phyloP scores from a whole-genome alignment of 2,113 vertebrate genomes.

The Pelvicachromis taeniatus region DNA sequence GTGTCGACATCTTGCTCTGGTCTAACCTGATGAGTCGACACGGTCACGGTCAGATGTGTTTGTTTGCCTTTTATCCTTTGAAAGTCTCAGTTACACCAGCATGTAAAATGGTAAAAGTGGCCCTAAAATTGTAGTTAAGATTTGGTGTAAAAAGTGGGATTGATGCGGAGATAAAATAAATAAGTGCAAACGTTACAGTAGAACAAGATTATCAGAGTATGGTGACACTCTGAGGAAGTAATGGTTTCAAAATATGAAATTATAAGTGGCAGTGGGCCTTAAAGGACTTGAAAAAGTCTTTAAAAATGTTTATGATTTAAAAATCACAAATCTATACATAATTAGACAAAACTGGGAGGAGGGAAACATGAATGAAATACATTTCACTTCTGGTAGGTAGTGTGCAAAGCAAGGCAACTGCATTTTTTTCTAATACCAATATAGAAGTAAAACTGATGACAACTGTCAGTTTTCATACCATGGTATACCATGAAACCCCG shows the following conservation, averaged over 20 bases:
- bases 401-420: background rate
- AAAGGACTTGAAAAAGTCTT: background rate
- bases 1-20: background rate
- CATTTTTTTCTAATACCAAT: background rate
- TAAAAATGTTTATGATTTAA: background rate
- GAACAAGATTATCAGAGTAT: background rate
- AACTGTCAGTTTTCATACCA: background rate
- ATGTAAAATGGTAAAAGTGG: background rate
- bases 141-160: background rate
- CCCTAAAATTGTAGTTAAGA: background rate
- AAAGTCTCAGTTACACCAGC: background rate
- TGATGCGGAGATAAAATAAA: background rate
- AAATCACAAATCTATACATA: background rate
- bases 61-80: background rate
- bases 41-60: background rate
- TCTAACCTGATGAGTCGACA: background rate
- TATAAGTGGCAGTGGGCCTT: background rate
- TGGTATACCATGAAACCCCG: rapidly evolving
- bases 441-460: background rate
- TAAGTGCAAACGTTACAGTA: background rate
- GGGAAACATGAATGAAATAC: background rate
- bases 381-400: rapidly evolving
- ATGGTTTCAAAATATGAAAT: background rate
- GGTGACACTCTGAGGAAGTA: background rate
- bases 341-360: background rate